Evolutionary conservation across 2,888 invertebrate genomes (phyloP).

Genomic region (Proisotoma minuta): DNA sequence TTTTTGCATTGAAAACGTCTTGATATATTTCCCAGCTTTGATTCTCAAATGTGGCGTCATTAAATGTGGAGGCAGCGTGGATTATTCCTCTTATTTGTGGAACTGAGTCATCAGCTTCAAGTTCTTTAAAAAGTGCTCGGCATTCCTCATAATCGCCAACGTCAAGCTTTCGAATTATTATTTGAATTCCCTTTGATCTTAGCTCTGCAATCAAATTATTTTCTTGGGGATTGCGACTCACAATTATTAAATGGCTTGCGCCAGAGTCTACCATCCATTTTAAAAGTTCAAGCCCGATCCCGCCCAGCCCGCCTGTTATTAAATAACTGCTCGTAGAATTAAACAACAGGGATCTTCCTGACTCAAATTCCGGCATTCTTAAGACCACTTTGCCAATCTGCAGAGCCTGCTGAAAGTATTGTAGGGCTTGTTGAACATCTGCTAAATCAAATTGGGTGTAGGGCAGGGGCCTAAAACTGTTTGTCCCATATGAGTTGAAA

Average conservation of each 20-base stretch:
- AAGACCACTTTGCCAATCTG: constrained; percentile 20
- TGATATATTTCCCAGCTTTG: constrained; percentile 39
- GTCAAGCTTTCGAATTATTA: constrained; percentile 21
- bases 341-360: constrained; percentile 6
- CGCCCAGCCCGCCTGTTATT: constrained; percentile 38
- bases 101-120: constrained; percentile 17
- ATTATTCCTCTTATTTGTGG: constrained; percentile 35
- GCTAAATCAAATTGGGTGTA: constrained; percentile 8
- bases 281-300: constrained; percentile 38
- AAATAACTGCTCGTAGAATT: constrained; percentile 20
- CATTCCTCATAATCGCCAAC: constrained; percentile 26
- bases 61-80: constrained; percentile 36
- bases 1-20: constrained; percentile 25
- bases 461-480: constrained; percentile 2
- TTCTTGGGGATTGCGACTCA: constrained; percentile 27
- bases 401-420: constrained; percentile 16
- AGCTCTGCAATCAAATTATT: constrained; percentile 12
- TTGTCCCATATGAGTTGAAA: not conserved
- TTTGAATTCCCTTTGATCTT: constrained; percentile 12
- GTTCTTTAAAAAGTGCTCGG: constrained; percentile 16
- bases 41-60: constrained; percentile 30
- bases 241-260: constrained; percentile 29
- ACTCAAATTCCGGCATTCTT: constrained; percentile 6
- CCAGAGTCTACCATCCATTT: constrained; percentile 34
- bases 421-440: constrained; percentile 14